Evolutionary conservation across 2,113 vertebrate genomes (phyloP).

Genomic region (Rhadina sibilatrix): DNA sequence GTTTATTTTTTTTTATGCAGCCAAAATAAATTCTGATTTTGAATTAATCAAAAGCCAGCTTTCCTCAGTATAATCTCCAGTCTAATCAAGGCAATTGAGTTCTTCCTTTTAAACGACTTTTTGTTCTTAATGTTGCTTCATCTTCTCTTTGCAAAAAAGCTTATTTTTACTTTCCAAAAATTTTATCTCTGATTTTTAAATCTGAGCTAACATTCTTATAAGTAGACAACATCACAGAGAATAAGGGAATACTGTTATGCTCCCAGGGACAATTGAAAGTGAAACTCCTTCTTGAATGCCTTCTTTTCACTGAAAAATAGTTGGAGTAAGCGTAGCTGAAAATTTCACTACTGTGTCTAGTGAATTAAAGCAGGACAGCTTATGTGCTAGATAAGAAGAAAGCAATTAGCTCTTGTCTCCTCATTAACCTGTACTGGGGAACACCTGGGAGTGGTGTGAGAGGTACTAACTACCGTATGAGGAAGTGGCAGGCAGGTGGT

Average conservation of each 20-base stretch:
- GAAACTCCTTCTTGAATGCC: background rate
- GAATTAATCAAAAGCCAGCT: background rate
- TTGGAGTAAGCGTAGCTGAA: background rate
- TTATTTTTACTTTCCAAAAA: background rate
- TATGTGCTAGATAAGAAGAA: background rate
- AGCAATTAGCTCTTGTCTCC: background rate
- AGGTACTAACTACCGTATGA: fast-evolving
- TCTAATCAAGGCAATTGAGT: background rate
- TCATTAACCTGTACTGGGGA: background rate
- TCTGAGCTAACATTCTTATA: background rate
- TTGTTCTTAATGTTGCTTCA: background rate
- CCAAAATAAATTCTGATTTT: background rate
- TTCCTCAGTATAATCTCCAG: background rate
- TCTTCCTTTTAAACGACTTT: background rate
- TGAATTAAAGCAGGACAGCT: background rate
- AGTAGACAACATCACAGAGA: background rate
- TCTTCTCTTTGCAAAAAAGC: fast-evolving
- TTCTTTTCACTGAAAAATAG: background rate
- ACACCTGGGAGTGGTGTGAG: background rate
- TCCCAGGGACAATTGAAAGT: background rate
- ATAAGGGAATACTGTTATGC: background rate
- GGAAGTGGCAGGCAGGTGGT: background rate
- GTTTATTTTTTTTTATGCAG: background rate
- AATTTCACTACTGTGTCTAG: background rate
- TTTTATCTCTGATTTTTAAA: background rate